Evolutionary conservation across 2,113 vertebrate genomes (phyloP).

Genomic region (Aspidoscelis tigris): DNA sequence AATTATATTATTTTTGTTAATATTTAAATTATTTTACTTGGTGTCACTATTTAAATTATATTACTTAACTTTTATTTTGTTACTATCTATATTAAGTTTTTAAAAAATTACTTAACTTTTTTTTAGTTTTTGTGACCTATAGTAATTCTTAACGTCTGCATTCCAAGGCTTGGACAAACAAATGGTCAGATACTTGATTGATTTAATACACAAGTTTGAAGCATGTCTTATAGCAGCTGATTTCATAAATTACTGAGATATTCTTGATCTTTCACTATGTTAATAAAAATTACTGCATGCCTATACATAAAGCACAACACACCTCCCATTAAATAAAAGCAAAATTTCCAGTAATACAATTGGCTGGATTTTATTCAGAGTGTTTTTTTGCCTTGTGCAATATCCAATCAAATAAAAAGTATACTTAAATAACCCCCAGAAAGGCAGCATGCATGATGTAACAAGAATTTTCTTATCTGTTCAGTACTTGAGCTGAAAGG

Average conservation of each 20-base stretch:
- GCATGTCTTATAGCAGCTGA: background rate
- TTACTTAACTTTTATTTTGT: no score
- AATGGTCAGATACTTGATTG: no score
- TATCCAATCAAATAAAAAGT: constrained; percentile 82
- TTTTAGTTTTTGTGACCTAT: no score
- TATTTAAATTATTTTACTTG: no score
- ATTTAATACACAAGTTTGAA: constrained; percentile 8
- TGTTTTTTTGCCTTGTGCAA: constrained; percentile 74
- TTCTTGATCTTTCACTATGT: constrained; percentile 45
- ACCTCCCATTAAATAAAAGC: background rate
- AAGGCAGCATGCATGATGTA: constrained; percentile 76
- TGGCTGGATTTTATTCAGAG: constrained; percentile 12
- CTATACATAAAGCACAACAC: background rate
- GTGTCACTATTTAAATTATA: no score
- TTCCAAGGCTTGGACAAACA: no score
- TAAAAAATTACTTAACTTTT: no score
- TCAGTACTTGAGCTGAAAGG: constrained; percentile 73
- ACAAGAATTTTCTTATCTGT: constrained; percentile 79
- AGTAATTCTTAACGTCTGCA: no score
- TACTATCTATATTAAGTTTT: no score
- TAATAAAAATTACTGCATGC: background rate
- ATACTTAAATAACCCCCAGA: constrained; percentile 75
- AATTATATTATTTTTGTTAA: no score
- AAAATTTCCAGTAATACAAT: constrained; percentile 4
- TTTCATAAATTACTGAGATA: background rate